phyloP scores from a whole-genome alignment of 2,113 vertebrate species.

The Chiloscyllium plagiosum region DNA sequence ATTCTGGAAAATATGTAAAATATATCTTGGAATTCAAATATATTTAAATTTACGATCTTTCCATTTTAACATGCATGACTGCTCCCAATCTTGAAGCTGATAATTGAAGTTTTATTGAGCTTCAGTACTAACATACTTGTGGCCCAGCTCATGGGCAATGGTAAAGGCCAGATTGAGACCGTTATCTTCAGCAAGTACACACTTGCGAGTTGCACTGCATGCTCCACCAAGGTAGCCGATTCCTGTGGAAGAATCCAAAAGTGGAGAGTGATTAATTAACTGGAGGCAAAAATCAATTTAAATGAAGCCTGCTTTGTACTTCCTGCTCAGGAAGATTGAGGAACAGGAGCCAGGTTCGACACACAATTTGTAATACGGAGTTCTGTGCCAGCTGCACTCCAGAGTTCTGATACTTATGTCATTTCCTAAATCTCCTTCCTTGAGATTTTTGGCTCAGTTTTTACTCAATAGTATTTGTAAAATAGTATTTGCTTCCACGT shows the following conservation, averaged over 20 bases:
- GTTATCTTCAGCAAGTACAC: slow-evolving; percentile 92
- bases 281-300: slow-evolving; percentile 43
- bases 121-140: slow-evolving; percentile 74
- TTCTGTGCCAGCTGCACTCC: not conserved
- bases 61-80: not conserved
- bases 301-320: not conserved
- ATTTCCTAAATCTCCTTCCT: not conserved
- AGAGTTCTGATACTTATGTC: not conserved
- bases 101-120: not conserved
- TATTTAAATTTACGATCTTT: not conserved
- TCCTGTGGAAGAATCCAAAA: slow-evolving; percentile 55
- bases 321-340: not conserved
- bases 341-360: not conserved
- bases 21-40: not conserved
- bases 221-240: slow-evolving; percentile 91
- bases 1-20: not conserved
- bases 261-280: slow-evolving; percentile 38
- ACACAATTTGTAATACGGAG: not conserved
- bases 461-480: not conserved
- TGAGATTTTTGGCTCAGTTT: not conserved
- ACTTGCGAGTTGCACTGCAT: slow-evolving; percentile 90
- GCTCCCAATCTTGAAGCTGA: not conserved
- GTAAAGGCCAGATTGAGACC: slow-evolving; percentile 95
- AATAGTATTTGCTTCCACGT: not conserved
- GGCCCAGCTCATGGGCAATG: slow-evolving; percentile 95